Evolutionary conservation across 2,113 vertebrate species (phyloP), one percentile per base, ranked within the genome.

Genomic region (Pitta sordida): DNA sequence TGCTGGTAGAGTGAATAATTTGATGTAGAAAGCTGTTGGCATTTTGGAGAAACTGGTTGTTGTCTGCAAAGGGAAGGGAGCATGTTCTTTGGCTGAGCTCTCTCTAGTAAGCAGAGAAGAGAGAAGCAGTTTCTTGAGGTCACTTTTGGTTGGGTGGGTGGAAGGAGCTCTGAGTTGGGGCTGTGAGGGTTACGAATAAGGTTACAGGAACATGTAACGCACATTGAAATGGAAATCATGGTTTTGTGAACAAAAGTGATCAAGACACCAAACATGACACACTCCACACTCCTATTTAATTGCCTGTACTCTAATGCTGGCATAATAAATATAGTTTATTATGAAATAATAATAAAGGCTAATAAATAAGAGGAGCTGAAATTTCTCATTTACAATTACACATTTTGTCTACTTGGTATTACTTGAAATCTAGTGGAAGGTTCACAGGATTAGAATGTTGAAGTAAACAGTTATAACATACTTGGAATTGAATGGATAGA

Each of bases 381-480:
- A 67, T 83, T 91, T 86, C 43, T 91, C 39, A 48, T 90, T 83
- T 91, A 52, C 6, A 22, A 44, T 83, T 88, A 67, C 75, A 67
- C 67, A 88, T 90, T 94, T 88, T 13, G n/a, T 90, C 63, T 91
- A 29, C 65, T 90, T 77, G 43, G 43, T 86, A 63, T 90, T 93
- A 77, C 85, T 90, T 90, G 79, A 91, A 94, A 81, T 90, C 59
- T 77, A 86, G 63, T 83, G 85, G 84, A 94, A 93, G 63, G 51
- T 90, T 96, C 85, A 70, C 23, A 22, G 79, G 63, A 74, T 34
- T 94, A 15, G 63, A 96, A 90, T 55, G 39, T 83, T 94, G 63
- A 93, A 95, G 78, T 95, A 87, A 93, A 87, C 3, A 22, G 53
- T 90, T 95, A 79, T 85, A 90, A 93, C 53, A 67, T 91, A 51